Conservation (phyloP, 2,888 invertebrate genomes). For the Protophormia terraenovae region DNA sequence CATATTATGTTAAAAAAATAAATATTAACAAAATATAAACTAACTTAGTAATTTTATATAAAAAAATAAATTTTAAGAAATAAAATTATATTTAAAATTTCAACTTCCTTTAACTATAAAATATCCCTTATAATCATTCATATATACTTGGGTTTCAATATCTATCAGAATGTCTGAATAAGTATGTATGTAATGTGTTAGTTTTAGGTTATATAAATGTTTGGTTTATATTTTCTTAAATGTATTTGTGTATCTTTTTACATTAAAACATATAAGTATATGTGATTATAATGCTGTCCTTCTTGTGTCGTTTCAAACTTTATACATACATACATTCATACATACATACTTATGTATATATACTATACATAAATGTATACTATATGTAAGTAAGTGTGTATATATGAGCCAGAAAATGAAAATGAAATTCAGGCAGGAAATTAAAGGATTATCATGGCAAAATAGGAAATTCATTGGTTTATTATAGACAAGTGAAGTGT, state of each 20-base stretch:
- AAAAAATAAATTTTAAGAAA: too few relatives aligned
- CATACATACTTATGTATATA: too few relatives aligned
- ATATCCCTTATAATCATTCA: background rate
- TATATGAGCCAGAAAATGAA: constrained; percentile 1
- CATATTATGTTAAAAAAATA: background rate
- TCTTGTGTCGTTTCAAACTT: background rate
- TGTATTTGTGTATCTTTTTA: background rate
- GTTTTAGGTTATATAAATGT: constrained; percentile 25
- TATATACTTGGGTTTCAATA: background rate
- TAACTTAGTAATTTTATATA: too few relatives aligned
- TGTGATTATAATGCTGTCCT: background rate
- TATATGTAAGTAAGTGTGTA: background rate
- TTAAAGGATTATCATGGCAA: constrained; percentile 68
- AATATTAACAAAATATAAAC: too few relatives aligned
- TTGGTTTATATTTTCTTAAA: constrained; percentile 41
- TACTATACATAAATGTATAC: background rate
- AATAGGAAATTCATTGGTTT: constrained; percentile 68
- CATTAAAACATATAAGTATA: background rate
- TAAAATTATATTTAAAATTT: background rate
- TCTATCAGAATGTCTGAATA: background rate
- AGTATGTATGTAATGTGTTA: background rate
- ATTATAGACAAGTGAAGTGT: constrained; percentile 67
- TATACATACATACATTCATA: background rate
- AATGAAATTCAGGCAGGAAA: constrained; percentile 64
- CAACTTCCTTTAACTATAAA: too few relatives aligned